These are phyloP conservation scores for Atta colombica DNA, from an alignment of 1,140 invertebrate genomes.

Conservation along the genomic window DNA sequence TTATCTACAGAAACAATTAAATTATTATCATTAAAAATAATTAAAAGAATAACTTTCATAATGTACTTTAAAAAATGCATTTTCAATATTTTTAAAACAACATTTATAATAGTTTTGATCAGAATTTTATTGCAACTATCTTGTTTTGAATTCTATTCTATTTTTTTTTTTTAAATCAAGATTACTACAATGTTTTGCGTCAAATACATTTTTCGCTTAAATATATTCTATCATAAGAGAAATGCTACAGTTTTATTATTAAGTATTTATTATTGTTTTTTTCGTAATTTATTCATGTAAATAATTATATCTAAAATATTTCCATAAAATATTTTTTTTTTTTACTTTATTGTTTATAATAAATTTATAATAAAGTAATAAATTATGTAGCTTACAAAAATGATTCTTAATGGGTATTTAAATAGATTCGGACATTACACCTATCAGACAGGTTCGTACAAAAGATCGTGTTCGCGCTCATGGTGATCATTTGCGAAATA, in stretches of 20 bases:
- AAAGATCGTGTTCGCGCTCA: neutral
- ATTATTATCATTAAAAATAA: neutral
- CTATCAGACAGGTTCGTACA: neutral
- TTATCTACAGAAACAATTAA: neutral
- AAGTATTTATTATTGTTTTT: neutral
- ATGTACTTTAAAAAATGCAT: neutral
- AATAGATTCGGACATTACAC: neutral
- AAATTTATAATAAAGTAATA: neutral
- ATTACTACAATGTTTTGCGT: neutral
- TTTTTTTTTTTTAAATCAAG: neutral
- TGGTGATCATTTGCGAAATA: constrained; percentile 34
- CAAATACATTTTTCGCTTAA: neutral
- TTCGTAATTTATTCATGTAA: neutral
- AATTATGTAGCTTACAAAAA: neutral
- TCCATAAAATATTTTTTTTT: neutral
- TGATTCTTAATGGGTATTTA: neutral
- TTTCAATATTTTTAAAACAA: neutral
- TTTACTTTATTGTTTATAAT: neutral
- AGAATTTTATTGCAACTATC: neutral
- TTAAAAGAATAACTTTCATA: neutral
- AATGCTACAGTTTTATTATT: neutral
- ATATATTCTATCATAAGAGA: neutral
- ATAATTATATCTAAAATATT: neutral
- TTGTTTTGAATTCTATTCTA: neutral
- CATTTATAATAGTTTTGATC: neutral